Conservation (phyloP, 2,888 invertebrate genomes). For the Drosophila rellima region DNA sequence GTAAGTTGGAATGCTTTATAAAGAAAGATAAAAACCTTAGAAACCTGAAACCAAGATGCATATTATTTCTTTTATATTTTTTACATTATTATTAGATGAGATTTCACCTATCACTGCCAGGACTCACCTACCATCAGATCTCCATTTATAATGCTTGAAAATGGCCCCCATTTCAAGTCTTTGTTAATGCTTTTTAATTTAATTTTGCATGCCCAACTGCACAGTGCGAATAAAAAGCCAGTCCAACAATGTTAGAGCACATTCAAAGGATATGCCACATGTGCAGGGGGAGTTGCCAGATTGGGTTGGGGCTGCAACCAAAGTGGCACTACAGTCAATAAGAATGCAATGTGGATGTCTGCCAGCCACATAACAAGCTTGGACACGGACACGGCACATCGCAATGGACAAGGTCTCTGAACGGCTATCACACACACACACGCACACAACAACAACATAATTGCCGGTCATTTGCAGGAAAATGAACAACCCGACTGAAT, state of each 20-base stretch:
- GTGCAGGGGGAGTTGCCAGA: neutral
- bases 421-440: constrained; percentile 53
- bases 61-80: neutral
- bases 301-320: constrained; percentile 42
- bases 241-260: constrained; percentile 64
- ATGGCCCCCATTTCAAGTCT: constrained; percentile 24
- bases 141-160: neutral
- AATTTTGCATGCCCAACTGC: constrained; percentile 79
- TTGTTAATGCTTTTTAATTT: constrained; percentile 82
- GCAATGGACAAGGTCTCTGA: constrained; percentile 46
- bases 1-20: too few relatives aligned
- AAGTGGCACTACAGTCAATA: constrained; percentile 80
- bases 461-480: constrained; percentile 82
- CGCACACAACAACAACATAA: constrained; percentile 71
- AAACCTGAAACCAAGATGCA: neutral
- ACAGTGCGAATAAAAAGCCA: constrained; percentile 56
- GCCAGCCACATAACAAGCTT: constrained; percentile 75
- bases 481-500: constrained; percentile 62
- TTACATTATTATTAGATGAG: neutral
- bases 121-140: neutral
- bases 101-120: neutral
- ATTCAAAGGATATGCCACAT: constrained; percentile 22
- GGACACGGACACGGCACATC: constrained; percentile 7
- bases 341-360: constrained; percentile 76
- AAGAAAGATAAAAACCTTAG: neutral